Evolutionary conservation across 2,888 invertebrate species (phyloP), one percentile per base, ranked within the genome.

Genomic region (Pyralis farinalis): DNA sequence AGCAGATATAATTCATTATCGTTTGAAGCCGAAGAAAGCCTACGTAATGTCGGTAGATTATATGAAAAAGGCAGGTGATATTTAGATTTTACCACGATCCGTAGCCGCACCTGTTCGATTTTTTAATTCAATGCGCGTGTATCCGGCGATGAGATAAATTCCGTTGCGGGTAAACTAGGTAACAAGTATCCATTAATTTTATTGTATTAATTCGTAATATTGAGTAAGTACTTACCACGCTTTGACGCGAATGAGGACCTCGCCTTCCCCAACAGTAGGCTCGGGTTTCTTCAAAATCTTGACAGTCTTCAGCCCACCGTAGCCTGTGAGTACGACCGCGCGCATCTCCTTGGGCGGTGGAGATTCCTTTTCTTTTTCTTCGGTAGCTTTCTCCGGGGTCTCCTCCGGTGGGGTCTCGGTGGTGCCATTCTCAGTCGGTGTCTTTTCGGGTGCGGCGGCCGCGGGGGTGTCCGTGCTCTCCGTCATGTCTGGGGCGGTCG

Each of bases 241-340:
- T 80, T 94, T 95, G 42, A 96, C 95, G 55, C 95, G 91, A 67
- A 96, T 94, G 45, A 96, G 91, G 49, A 96, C 94, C 79, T 96
- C 94, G 59, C 94, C 94, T 71, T 94, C 93, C 57, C 85, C 91
- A 41, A 91, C 72, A 55, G 92, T 83, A 29, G 95, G 94, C 73
- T 95, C 95, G 16, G 95, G 94, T 71, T 94, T 94, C 80, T 93
- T 95, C 65, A 93, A 91, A 54, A 95, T 93, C 87, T 96, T 96
- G 58, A 96, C 94, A 71, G 94, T 93, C 80, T 96, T 96, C 48
- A 96, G 90, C 31, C 96, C 96, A 29, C 96, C 97, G 82, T 96
- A 97, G 63, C 95, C 94, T 53, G 94, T 94, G 58, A 96, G 91
- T 50, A 96, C 94, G 59, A 96, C 93, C 42, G 95, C 95, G 70